phyloP scores from a whole-genome alignment of 2,797 vertebrate species.

The Channa striata region DNA sequence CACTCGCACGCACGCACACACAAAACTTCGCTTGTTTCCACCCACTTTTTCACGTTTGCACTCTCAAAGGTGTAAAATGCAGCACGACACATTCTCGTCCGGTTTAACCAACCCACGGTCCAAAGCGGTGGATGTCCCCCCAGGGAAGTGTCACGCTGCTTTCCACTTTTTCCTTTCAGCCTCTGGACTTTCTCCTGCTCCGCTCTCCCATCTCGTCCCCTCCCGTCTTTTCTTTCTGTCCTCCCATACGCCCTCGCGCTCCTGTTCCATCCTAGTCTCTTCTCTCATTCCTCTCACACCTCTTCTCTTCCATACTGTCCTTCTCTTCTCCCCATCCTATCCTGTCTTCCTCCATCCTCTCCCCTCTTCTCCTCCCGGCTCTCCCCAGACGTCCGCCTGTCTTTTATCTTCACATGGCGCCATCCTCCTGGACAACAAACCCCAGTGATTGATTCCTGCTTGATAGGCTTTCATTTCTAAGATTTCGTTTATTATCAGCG shows the following conservation, averaged over 20 bases:
- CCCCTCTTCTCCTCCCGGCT: constrained; percentile 36
- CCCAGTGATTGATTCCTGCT: constrained; percentile 97
- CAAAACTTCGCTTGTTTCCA: background rate
- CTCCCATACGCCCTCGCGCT: background rate
- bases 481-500: constrained; percentile 97
- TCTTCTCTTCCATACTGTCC: constrained; percentile 13
- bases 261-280: too few species aligned
- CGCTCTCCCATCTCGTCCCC: too few species aligned
- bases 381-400: constrained; percentile 86
- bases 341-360: background rate
- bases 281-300: background rate
- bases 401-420: constrained; percentile 95
- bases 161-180: too few species aligned
- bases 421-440: constrained; percentile 94
- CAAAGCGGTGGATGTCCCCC: constrained; percentile 8
- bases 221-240: background rate
- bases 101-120: constrained; percentile 11
- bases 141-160: background rate
- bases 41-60: background rate
- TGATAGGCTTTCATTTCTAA: constrained; percentile 94
- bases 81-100: background rate
- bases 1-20: constrained; percentile 20
- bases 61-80: constrained; percentile 1
- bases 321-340: constrained; percentile 11
- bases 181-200: background rate